phyloP scores from a whole-genome alignment of 2,888 invertebrate genomes.

The Blastobasis adustella region DNA sequence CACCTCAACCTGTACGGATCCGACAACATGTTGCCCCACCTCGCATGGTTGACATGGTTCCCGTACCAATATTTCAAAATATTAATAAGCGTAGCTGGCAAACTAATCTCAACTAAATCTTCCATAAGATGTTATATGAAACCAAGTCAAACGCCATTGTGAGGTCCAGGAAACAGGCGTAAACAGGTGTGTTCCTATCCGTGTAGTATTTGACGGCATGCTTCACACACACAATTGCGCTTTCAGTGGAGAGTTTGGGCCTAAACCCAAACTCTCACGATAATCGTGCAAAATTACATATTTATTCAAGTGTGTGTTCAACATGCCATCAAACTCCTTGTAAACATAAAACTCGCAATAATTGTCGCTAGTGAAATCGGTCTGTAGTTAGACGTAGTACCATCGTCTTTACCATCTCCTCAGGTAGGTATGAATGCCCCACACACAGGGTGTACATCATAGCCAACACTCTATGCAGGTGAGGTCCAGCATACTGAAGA shows the following conservation, averaged over 20 bases:
- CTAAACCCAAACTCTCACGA: conserved; percentile 3
- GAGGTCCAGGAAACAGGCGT: neutral
- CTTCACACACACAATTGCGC: neutral
- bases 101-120: conserved; percentile 3
- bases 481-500: neutral
- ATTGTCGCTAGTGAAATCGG: conserved; percentile 7
- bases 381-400: conserved; percentile 5
- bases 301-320: conserved; percentile 1
- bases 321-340: conserved; percentile 4
- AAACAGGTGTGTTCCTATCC: neutral
- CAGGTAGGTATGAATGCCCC: neutral
- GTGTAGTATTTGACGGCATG: neutral
- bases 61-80: too few relatives aligned
- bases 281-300: neutral
- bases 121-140: conserved; percentile 5
- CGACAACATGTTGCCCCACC: too few relatives aligned
- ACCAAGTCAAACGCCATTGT: conserved; percentile 1
- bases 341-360: too few relatives aligned
- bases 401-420: conserved; percentile 5
- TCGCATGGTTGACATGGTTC: too few relatives aligned
- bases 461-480: neutral
- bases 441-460: neutral
- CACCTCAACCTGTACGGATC: too few relatives aligned
- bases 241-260: neutral
- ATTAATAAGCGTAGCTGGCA: too few relatives aligned